Evolutionary conservation across 1,140 invertebrate genomes (phyloP), one percentile per base, ranked within the genome.

Genomic region (Samia ricini): DNA sequence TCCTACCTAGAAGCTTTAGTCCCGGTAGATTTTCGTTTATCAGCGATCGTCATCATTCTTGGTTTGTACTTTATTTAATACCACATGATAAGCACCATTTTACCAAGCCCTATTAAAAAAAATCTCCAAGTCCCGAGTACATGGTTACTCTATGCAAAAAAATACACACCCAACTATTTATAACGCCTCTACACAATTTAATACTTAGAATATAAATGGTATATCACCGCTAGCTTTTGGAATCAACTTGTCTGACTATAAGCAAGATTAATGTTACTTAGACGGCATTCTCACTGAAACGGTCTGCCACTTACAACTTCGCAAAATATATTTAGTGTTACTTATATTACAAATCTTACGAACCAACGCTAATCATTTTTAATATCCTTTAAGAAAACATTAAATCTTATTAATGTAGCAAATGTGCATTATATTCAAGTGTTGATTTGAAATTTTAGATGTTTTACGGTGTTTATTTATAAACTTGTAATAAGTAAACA

Each of bases 161-260:
- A 42, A 15, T 42, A 15, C 12, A 42, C 33, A 15, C 33, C n/a
- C 8, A 42, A 26, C 15, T 42, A 42, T 52, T 21, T 23, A 52
- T 21, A 52, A 21, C 21, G 50, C 2, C 10, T 21, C 8, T 20
- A 52, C 19, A 52, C 20, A 52, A 52, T 52, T 21, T 52, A 21
- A 21, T 52, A 20, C 19, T 15, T 20, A 20, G 7, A 2, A 15
- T 42, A 42, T 42, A 42, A 42, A 42, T 42, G 15, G 15, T 15
- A 42, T 42, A 42, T 5, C 50, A 21, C 22, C 19, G 15, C 50
- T 52, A 23, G 50, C 50, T 20, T 21, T 20, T 52, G 50, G 50
- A 52, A 52, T 52, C 50, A 52, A 21, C 22, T 52, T 52, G 22
- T 52, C 50, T 52, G 50, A 19, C 10, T 42, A 10, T 42, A 42